Percentiles rank a stretch among this genome's conserved stretches.
These are phyloP conservation scores for Trinectes maculatus DNA, from an alignment of 2,113 vertebrate species.

Conservation along the genomic window DNA sequence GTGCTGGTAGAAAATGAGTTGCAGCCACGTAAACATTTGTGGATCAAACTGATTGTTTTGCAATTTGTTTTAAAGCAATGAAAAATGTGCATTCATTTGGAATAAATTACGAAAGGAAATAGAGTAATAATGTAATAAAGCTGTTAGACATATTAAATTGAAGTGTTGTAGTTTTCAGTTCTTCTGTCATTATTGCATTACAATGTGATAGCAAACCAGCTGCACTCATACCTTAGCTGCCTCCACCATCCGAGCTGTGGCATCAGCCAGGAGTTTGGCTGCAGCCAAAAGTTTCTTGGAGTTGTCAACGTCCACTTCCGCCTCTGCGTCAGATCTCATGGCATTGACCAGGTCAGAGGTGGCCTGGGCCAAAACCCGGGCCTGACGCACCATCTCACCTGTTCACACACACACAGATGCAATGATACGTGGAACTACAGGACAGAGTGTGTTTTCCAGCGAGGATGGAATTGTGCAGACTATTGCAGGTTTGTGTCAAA, in stretches of 20 bases:
- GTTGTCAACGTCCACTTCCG: conserved; percentile 96
- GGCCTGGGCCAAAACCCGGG: conserved; percentile 95
- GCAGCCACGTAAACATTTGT: background rate
- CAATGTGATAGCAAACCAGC: background rate
- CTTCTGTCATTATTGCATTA: background rate
- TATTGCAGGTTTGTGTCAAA: conserved; percentile 5
- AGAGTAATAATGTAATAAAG: conserved; percentile 5
- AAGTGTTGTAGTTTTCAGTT: background rate
- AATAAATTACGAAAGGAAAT: background rate
- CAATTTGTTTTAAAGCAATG: background rate
- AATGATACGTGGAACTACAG: no score
- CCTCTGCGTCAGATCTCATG: conserved; percentile 97
- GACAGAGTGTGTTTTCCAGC: no score
- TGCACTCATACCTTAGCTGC: conserved; percentile 92
- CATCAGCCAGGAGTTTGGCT: conserved; percentile 96
- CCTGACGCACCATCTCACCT: conserved; percentile 99
- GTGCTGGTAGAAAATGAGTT: background rate
- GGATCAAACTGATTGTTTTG: background rate
- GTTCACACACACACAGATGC: conserved; percentile 27
- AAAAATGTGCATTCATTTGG: background rate
- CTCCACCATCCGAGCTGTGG: conserved; percentile 98
- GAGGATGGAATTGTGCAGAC: conserved; percentile 1
- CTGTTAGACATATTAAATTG: background rate
- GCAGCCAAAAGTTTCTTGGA: conserved; percentile 97
- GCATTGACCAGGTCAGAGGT: conserved; percentile 97